phyloP scores from a whole-genome alignment of 2,797 vertebrate species.

The Tachyglossus aculeatus region DNA sequence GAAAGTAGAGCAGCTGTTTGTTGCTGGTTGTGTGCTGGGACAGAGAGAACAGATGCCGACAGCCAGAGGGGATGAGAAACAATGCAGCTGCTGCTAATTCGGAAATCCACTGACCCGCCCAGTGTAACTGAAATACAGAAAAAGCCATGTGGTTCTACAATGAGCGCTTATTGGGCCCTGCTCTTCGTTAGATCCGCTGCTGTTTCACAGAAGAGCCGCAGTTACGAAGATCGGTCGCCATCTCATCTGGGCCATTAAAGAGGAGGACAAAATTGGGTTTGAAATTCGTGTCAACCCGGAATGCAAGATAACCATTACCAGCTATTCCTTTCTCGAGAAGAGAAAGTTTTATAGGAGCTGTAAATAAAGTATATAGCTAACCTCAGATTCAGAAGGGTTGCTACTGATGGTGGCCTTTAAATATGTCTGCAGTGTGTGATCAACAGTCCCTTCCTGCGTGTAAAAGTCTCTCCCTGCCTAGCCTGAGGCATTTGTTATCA shows the following conservation, averaged over 20 bases:
- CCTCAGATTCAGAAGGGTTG: no score
- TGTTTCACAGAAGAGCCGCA: neutral
- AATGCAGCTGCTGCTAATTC: conserved; percentile 51
- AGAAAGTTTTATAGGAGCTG: no score
- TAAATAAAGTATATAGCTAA: no score
- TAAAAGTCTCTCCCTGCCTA: no score
- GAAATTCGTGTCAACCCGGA: neutral
- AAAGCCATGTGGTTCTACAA: neutral
- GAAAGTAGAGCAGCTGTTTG: conserved; percentile 49
- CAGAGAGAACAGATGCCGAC: conserved; percentile 49
- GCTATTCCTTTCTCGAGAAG: no score
- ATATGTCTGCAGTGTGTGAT: no score
- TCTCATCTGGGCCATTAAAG: neutral
- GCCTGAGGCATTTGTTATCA: no score
- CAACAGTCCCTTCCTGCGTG: no score
- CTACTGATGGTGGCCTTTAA: no score
- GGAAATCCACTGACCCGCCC: neutral
- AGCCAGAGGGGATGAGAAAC: conserved; percentile 35
- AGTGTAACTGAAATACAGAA: conserved; percentile 17
- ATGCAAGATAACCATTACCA: no score
- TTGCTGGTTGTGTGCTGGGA: conserved; percentile 39
- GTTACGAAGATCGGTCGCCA: neutral
- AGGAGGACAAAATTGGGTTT: neutral
- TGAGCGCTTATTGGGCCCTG: conserved; percentile 9
- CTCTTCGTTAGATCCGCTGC: conserved; percentile 16